Base-by-base conservation (phyloP, 35 echinoderm and acorn worm species). In the Heliocidaris erythrogramma region DNA sequence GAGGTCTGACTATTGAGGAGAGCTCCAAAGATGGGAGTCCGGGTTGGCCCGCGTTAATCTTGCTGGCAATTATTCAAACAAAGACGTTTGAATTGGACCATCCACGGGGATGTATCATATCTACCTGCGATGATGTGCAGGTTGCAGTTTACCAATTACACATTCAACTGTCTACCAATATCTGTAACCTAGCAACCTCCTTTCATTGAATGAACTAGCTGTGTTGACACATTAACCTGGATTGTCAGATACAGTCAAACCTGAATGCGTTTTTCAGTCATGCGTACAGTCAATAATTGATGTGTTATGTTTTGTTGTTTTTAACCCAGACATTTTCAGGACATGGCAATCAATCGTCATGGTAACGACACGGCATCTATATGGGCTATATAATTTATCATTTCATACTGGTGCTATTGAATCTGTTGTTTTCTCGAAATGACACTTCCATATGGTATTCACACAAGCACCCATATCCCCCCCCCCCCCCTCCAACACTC, bases 161-260 rank as follows among this genome's bases (percentile, higher is more conserved):
- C 88, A 35, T 50, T 48, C 35, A 50, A 90, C 9, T 90, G 6
- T 90, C 29, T 90, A 90, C 88, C 88, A 48, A 94, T 56, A 56
- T 94, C 13, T n/a, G 48, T 56, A 93, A 93, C 60, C 14, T 91
- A 91, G 31, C 42, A 91, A 91, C 24, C 31, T 52, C 89, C 49
- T 27, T 18, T 48, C 42, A 91, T 78, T 21, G 65, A 78, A n/a
- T 78, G 18, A 78, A 27, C 14, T 78, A 21, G 27, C 65, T 24
- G 4, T 5, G 65, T 78, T 78, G 65, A 24, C 21, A 78, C 27
- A 5, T 78, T 78, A 71, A n/a, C 6, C 27, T 78, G 17, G 21
- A 78, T 78, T 78, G 10, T 10, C 2, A 56, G 52, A 56, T 56
- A 78, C 65, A 78, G 21, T 78, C 65, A 2, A 78, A 56, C 14